Base-by-base conservation (phyloP, 2,888 invertebrate genomes). In the Schizaphis graminum region DNA sequence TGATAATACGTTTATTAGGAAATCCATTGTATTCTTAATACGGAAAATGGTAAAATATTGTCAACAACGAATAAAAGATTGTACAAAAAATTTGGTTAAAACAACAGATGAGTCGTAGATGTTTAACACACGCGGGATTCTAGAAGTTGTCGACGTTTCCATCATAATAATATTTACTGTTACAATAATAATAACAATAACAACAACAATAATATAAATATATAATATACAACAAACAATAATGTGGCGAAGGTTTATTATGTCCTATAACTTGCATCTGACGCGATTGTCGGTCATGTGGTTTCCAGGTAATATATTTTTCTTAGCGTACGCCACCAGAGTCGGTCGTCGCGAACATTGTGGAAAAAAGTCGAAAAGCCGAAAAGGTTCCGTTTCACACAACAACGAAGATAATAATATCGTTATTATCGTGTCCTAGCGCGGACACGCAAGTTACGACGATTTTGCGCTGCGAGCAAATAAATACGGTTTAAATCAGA, bases 401-500 rank as follows among this genome's bases (percentile, higher is more conserved):
- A 21, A 21, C 21, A 77, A 77, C 35, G 35, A 21, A 16, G 67
- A n/a, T 67, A 67, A 47, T 28, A 26, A 26, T 26, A 44, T 21
- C 41, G 0, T 44, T 57, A 44, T 44, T 89, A 57, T 44, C 28
- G 3, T 44, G 16, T 44, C 16, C 41, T 41, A 53, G 53, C 53
- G 21, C 53, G 53, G 21, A 53, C 53, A 35, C 56, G 61, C 24
- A 35, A 13, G 41, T n/a, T 90, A 61, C 44, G n/a, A 61, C 21
- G n/a, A 57, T 67, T 90, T 67, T 90, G 61, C 47, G 61, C 90
- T 61, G n/a, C 28, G 28, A 61, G 61, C 47, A 47, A 90, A 90
- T 21, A 35, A 7, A 35, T 21, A 44, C 61, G 11, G 61, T 47
- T 61, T 53, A 89, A 93, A 93, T 89, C 89, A 57, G 89, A 93